Conservation (phyloP, 2,113 vertebrate genomes). For the Oreotragus oreotragus region DNA sequence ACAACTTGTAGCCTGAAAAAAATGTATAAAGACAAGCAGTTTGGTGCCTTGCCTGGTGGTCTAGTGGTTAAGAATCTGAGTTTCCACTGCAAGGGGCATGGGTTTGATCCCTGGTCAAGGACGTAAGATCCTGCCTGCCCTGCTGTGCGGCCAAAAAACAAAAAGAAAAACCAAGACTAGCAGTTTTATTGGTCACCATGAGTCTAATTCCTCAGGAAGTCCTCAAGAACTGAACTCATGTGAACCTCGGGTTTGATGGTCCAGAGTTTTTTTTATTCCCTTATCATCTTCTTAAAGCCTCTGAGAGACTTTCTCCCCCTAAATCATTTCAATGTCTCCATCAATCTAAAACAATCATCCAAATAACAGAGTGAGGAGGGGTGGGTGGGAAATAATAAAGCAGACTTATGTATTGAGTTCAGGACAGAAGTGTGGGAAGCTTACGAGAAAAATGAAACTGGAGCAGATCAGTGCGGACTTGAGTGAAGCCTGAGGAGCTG, state of each 20-base stretch:
- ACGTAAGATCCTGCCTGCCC: background rate
- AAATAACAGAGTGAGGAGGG: background rate
- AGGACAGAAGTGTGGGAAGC: background rate
- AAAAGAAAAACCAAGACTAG: background rate
- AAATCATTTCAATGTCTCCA: background rate
- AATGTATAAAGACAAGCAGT: background rate
- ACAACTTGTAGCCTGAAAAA: background rate
- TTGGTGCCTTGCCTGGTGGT: background rate
- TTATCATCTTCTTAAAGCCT: background rate
- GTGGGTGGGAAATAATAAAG: background rate
- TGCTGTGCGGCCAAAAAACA: background rate
- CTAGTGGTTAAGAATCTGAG: background rate
- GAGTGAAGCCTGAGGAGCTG: background rate
- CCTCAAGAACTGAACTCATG: background rate
- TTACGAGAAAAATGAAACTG: background rate
- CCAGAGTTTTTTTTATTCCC: background rate
- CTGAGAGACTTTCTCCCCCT: background rate
- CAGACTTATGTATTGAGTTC: background rate
- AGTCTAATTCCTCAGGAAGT: background rate
- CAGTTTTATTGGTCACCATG: background rate
- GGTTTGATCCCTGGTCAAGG: background rate
- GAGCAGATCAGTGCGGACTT: background rate
- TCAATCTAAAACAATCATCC: background rate
- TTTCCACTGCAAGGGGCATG: background rate
- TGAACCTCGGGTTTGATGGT: background rate